Conservation (phyloP, 2,888 invertebrate species). For the Leucozona laternaria region DNA sequence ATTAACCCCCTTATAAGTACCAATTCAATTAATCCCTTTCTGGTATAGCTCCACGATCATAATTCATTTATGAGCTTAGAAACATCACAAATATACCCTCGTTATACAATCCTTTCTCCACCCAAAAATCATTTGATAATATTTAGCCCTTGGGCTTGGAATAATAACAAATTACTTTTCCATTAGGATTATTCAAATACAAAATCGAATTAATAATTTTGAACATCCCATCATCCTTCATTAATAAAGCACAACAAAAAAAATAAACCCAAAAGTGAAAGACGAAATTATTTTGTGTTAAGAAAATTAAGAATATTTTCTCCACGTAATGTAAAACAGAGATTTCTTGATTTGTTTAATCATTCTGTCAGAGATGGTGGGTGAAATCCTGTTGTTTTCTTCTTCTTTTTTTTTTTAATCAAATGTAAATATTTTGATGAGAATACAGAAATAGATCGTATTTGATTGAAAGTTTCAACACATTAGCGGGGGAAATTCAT, state of each 20-base stretch:
- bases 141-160: slow-evolving; percentile 7
- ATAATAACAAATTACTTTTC: slow-evolving; percentile 32
- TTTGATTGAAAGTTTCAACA: neutral
- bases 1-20: slow-evolving; percentile 20
- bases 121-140: slow-evolving; percentile 3
- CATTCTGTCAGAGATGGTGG: neutral
- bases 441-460: neutral
- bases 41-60: too few species aligned
- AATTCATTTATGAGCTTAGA: slow-evolving; percentile 12
- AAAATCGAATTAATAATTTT: slow-evolving; percentile 10
- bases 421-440: neutral
- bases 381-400: neutral
- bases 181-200: slow-evolving; percentile 10
- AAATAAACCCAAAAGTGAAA: neutral
- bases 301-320: neutral
- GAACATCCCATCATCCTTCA: neutral
- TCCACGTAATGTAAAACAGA: neutral
- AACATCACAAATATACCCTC: neutral
- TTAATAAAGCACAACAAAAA: neutral
- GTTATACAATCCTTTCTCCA: neutral
- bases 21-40: slow-evolving; percentile 30
- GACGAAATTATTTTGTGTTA: neutral
- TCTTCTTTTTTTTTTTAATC: neutral
- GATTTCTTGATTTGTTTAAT: neutral
- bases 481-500: neutral